Conservation (phyloP, 2,888 invertebrate genomes). For the Arenicola marina region DNA sequence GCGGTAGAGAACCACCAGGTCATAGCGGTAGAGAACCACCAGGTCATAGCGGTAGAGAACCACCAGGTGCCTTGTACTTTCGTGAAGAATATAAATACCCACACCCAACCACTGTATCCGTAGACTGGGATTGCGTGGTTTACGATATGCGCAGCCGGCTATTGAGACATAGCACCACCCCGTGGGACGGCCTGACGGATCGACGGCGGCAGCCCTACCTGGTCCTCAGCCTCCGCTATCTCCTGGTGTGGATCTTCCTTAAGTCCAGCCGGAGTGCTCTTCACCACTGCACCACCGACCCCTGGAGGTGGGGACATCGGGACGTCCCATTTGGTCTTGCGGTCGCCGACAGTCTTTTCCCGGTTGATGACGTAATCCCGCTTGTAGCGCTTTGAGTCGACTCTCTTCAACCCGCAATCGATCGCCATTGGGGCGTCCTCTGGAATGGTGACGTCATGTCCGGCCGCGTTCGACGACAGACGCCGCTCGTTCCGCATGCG, state of each 20-base stretch:
- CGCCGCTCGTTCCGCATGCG: not conserved
- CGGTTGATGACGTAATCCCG: conserved; percentile 45
- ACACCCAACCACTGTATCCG: not conserved
- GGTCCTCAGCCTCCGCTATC: conserved; percentile 9
- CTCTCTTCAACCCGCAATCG: conserved; percentile 43
- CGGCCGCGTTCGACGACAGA: not conserved
- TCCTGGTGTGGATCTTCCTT: conserved; percentile 6
- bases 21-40: too few relatives aligned
- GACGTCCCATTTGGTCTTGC: conserved; percentile 10
- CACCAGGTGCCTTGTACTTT: too few relatives aligned
- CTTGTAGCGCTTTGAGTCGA: conserved; percentile 42
- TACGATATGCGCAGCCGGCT: too few relatives aligned
- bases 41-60: too few relatives aligned
- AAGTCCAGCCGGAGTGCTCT: conserved; percentile 14
- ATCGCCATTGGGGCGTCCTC: conserved; percentile 15
- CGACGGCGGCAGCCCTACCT: too few relatives aligned
- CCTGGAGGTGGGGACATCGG: not conserved
- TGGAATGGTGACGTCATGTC: conserved; percentile 11
- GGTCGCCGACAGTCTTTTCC: not conserved
- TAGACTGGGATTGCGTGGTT: not conserved
- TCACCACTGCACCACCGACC: conserved; percentile 4
- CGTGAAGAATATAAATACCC: not conserved
- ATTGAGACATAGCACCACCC: too few relatives aligned
- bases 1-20: too few relatives aligned
- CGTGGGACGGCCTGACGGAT: too few relatives aligned